Base-by-base conservation (phyloP, 2,113 vertebrate genomes). In the Rhinoptilus africanus region DNA sequence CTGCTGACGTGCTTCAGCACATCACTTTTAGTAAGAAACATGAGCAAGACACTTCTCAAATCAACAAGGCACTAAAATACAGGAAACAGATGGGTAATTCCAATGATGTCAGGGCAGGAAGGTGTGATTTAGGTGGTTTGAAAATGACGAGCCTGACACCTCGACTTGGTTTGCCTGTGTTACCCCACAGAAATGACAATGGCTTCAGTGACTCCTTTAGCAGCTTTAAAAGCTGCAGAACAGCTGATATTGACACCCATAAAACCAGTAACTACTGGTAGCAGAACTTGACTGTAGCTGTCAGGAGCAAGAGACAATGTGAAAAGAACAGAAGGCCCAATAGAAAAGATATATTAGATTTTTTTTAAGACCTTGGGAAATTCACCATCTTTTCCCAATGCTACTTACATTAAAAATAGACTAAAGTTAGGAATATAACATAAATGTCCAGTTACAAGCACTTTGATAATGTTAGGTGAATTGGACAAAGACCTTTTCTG, bases 391-490 rank as follows among this genome's bases (percentile, higher is more conserved):
- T 89, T 45, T 76, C 56, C 69, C 43, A n/a, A 85, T 67, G 43
- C 18, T 43, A 53, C 43, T 88, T 94, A 54, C 53, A 83, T 73
- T 93, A 81, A 97, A 76, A 95, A 66, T 34, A 85, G 50, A 74
- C 84, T 90, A 27, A 86, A 92, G 57, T 88, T 75, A 93, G 74
- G 87, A 94, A 78, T 94, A 47, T 64, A 86, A 76, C 32, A 81
- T 88, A 87, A 89, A 94, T 35, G 85, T 78, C 85, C 57, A 67
- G 87, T 93, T 95, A 91, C 78, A 88, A 88, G 77, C 56, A 88
- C 92, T 95, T 87, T 93, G 87, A 85, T 95, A 88, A 92, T 94
- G 68, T 95, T 89, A 86, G 87, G 86, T 96, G 88, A 96, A 90
- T 79, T 62, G 84, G 77, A 92, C 75, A 84, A 77, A 85, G 93